Conservation (phyloP, 1,140 invertebrate species). For the Piezodorus guildinii region DNA sequence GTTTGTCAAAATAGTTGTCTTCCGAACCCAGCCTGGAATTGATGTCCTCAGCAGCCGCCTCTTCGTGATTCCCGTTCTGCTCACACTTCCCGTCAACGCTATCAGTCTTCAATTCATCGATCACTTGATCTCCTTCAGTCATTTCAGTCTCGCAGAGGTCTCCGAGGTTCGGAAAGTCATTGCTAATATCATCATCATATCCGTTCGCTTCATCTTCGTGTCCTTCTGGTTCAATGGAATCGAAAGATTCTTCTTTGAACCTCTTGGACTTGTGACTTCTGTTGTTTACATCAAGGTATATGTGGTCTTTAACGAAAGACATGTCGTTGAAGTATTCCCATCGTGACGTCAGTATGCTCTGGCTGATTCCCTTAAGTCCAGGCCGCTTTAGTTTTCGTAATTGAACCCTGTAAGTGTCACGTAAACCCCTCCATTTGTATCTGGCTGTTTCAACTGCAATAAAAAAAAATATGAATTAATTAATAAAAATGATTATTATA, state of each 20-base stretch:
- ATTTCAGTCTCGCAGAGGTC: background rate
- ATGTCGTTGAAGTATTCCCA: constrained; percentile 25
- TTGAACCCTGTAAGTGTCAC: constrained; percentile 38
- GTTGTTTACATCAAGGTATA: constrained; percentile 14
- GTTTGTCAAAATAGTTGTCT: background rate
- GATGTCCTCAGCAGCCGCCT: background rate
- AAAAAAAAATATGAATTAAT: background rate
- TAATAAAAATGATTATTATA: no score
- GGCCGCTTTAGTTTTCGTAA: constrained; percentile 33
- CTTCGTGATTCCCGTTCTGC: background rate
- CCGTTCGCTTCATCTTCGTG: background rate
- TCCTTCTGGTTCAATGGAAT: background rate
- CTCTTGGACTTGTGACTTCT: background rate
- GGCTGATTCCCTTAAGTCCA: background rate
- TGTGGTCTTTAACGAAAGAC: constrained; percentile 22
- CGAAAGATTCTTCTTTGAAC: background rate
- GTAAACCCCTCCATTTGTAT: constrained; percentile 38
- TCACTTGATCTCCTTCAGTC: constrained; percentile 5
- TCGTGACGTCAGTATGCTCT: background rate
- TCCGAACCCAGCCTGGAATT: background rate
- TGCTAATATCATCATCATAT: background rate
- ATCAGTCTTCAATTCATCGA: background rate
- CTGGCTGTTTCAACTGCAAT: constrained; percentile 23
- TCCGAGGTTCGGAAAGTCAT: background rate
- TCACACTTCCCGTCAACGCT: background rate